These are phyloP conservation scores for Halisarca cf. caerulea DNA, from an alignment of 37 sponge, comb jelly and placozoan genomes.

Conservation along the genomic window DNA sequence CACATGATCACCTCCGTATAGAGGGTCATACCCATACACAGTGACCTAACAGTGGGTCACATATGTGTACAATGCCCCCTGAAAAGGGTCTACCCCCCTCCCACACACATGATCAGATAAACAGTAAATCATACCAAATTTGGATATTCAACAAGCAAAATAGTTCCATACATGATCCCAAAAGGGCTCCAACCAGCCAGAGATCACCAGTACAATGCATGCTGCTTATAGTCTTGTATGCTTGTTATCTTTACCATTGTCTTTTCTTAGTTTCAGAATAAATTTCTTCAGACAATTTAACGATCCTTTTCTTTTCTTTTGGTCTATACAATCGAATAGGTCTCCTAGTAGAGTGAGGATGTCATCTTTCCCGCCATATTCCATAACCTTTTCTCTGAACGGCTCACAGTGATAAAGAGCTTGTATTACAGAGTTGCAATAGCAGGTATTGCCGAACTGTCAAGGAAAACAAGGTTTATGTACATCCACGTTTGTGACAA, in stretches of 20 bases:
- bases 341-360: slow-evolving; percentile 84
- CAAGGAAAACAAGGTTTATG: neutral
- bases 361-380: slow-evolving; percentile 16
- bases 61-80: no score
- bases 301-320: slow-evolving; percentile 54
- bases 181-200: no score
- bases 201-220: no score
- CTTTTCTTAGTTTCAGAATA: slow-evolving; percentile 69
- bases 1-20: no score
- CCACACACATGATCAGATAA: no score
- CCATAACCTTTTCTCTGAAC: slow-evolving; percentile 79
- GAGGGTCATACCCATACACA: no score
- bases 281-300: slow-evolving; percentile 55
- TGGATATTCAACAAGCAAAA: no score
- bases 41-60: no score
- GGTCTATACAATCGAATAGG: slow-evolving; percentile 72
- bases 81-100: no score
- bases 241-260: slow-evolving; percentile 77
- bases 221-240: neutral
- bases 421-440: slow-evolving; percentile 96
- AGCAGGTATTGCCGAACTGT: slow-evolving; percentile 98
- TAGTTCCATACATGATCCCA: no score
- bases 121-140: no score
- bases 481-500: neutral
- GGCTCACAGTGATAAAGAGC: slow-evolving; percentile 94